phyloP scores from a whole-genome alignment of 2,888 invertebrate genomes.

The Norana najaformis region DNA sequence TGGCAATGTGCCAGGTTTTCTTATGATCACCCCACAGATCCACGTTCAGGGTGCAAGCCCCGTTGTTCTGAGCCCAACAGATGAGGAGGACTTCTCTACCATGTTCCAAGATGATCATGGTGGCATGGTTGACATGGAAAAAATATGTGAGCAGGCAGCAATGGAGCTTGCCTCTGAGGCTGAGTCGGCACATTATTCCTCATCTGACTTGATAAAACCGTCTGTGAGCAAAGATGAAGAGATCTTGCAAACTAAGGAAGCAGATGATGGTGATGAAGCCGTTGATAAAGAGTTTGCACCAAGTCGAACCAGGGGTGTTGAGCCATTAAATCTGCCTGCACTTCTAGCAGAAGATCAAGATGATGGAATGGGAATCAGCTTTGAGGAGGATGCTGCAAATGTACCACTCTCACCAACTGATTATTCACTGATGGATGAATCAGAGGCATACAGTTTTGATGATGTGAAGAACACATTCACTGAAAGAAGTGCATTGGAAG shows the following conservation, averaged over 20 bases:
- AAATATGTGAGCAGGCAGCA: background rate
- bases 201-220: background rate
- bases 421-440: slow-evolving; percentile 47
- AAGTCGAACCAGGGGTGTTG: background rate
- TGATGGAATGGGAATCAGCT: slow-evolving; percentile 17
- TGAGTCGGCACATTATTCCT: background rate
- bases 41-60: slow-evolving; percentile 45
- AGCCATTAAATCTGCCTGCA: background rate
- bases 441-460: background rate
- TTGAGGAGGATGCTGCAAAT: slow-evolving; percentile 20
- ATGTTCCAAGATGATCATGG: background rate
- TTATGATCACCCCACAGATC: slow-evolving; percentile 39
- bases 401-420: slow-evolving; percentile 54
- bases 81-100: slow-evolving; percentile 29
- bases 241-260: background rate
- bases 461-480: background rate
- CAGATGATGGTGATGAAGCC: background rate
- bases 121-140: slow-evolving; percentile 18
- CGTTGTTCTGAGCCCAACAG: slow-evolving; percentile 43
- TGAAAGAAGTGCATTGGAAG: background rate
- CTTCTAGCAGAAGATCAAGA: slow-evolving; percentile 16
- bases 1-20: background rate
- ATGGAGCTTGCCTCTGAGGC: slow-evolving; percentile 1
- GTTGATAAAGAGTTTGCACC: background rate
- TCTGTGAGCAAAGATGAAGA: background rate